Conservation (phyloP, 2,888 invertebrate genomes). For the Hemithea aestivaria region DNA sequence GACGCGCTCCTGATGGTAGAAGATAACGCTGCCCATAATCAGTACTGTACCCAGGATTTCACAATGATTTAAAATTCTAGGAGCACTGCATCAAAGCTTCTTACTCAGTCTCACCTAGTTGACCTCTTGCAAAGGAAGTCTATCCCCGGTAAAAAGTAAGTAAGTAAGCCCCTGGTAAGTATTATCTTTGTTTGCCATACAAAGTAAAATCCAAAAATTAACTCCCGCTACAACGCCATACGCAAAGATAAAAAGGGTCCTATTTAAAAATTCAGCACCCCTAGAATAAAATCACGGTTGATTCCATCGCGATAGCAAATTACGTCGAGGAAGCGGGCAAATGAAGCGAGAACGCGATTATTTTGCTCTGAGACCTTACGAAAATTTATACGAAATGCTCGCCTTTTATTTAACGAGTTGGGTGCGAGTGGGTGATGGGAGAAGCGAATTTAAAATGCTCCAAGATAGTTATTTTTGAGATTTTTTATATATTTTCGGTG, state of each 20-base stretch:
- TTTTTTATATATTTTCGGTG: too few species aligned
- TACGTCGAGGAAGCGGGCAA: slow-evolving; percentile 57
- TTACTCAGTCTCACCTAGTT: too few species aligned
- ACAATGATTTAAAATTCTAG: too few species aligned
- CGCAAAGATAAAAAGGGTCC: slow-evolving; percentile 15
- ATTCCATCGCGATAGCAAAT: slow-evolving; percentile 58
- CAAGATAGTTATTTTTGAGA: too few species aligned
- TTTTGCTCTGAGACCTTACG: slow-evolving; percentile 53
- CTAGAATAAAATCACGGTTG: slow-evolving; percentile 47
- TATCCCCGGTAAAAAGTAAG: too few species aligned
- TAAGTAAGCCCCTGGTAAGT: too few species aligned
- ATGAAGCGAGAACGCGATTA: slow-evolving; percentile 69
- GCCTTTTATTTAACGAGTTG: slow-evolving; percentile 51
- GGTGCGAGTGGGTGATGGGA: slow-evolving; percentile 25
- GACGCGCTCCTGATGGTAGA: too few species aligned
- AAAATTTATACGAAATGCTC: slow-evolving; percentile 58
- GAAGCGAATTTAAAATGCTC: slow-evolving; percentile 9
- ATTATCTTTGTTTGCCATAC: not conserved
- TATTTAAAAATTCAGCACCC: slow-evolving; percentile 30
- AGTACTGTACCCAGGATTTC: too few species aligned
- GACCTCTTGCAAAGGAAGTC: too few species aligned
- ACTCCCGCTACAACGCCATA: slow-evolving; percentile 3
- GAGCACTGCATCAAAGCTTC: too few species aligned
- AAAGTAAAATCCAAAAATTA: slow-evolving; percentile 9
- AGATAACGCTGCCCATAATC: too few species aligned